Base-by-base conservation (phyloP, 2,888 invertebrate genomes). In the Sarcophaga caerulescens region DNA sequence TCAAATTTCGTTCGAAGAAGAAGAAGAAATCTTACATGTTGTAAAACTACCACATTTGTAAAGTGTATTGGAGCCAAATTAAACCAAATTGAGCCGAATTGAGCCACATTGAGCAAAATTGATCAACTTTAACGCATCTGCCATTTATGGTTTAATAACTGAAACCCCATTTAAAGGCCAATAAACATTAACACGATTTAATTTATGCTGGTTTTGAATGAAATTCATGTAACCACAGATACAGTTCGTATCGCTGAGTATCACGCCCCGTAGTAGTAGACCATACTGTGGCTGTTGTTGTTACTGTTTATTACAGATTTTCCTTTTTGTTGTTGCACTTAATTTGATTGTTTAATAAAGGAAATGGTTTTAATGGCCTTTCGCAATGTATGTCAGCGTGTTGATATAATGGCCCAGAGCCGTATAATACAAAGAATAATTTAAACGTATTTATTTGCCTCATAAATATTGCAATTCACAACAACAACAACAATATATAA, bases 321-420 rank as follows among this genome's bases (percentile, higher is more conserved):
- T 35, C 35, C 17, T 4, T 52, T 52, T 52, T 52, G 12, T 17
- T 52, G 14, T 52, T 52, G 12, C 17, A 52, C 17, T 52, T 14
- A 52, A 52, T 69, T 25, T 57, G n/a, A 25, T 47, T 78, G 17
- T 69, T 14, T 12, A 45, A 77, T 45, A 66, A 14, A 19, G 23
- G 21, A 57, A 44, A 66, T 66, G 59, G 11, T 59, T 76, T 57
- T 17, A 21, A 57, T 23, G 44, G 10, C 59, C n/a, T 17, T 65
- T 35, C 35, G 35, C 8, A 35, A 17, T 10, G 8, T 12, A 6
- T 17, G 21, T 44, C 35, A 57, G 19, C 19, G 45, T 77, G 17
- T 68, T 25, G 60, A 60, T 44, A 59, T 35, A 62, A 2, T 17
- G 14, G 5, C 12, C 3, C 6, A 59, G 4, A 10, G 4, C n/a